Evolutionary conservation across 2,888 invertebrate species (phyloP), one percentile per base, ranked within the genome.

Genomic region (Dryobotodes eremita): DNA sequence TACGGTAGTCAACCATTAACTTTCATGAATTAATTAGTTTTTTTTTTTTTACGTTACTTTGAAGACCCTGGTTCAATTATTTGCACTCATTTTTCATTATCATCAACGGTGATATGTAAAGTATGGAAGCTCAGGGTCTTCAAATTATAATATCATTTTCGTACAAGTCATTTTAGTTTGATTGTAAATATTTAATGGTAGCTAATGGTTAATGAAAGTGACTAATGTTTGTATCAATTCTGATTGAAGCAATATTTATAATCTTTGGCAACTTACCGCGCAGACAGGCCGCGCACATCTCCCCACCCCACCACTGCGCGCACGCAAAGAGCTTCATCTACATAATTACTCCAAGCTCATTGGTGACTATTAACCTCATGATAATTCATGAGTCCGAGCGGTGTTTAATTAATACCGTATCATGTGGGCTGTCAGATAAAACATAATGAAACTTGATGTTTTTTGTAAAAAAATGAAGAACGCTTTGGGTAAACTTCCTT

Each of bases 291-390:
- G 87, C 85, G 85, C 86, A 85, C 79, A 80, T 87, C 59, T 71
- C 42, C 42, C 42, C 42, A 42, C 85, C 90, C 94, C 93, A 91
- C 92, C 90, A 90, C 87, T 90, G 94, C 93, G 93, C 92, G 84
- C 89, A 93, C 94, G 93, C 94, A 86, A 79, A 87, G 90, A 92
- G 91, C 91, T 93, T 95, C 95, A 96, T 97, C 96, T 96, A 96
- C 96, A 96, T 97, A 96, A 97, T 96, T 95, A 96, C 96, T 95
- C 95, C 92, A 93, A 95, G 95, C 96, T 95, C 96, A 97, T 96
- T 96, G 96, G 96, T 95, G 95, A 96, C 96, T 96, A 95, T 96
- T 96, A 96, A 96, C 95, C 95, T 96, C 94, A 94, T 94, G 94
- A 95, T 96, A 96, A 96, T 95, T 95, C 96, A 94, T 95, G 95